phyloP scores from a whole-genome alignment of 2,113 vertebrate genomes.

The Caloenas nicobarica region DNA sequence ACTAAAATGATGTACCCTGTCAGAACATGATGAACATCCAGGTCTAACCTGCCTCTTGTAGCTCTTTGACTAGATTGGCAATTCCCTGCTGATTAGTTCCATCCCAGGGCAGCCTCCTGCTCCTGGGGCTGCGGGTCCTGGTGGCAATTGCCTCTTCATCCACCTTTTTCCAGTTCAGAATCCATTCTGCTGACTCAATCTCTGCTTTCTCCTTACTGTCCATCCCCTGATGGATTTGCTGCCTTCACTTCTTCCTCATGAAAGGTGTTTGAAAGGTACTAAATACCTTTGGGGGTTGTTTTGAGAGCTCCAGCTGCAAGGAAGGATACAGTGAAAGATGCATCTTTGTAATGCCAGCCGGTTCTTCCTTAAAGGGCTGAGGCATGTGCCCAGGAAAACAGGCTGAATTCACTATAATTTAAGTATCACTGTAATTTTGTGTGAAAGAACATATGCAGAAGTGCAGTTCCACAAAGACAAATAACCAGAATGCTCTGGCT shows the following conservation, averaged over 20 bases:
- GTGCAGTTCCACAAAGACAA: neutral
- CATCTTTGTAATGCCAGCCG: neutral
- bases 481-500: neutral
- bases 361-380: neutral
- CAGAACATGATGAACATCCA: neutral
- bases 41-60: neutral
- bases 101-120: neutral
- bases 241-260: neutral
- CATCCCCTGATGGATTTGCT: neutral
- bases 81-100: neutral
- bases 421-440: neutral
- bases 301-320: neutral
- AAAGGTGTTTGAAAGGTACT: neutral
- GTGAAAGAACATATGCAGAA: neutral
- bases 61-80: neutral
- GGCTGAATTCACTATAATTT: neutral
- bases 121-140: neutral
- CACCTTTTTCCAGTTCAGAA: neutral
- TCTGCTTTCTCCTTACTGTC: neutral
- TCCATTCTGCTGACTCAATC: neutral
- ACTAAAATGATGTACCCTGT: neutral
- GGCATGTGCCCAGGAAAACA: neutral
- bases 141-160: fast-evolving
- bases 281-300: neutral
- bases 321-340: neutral